Evolutionary conservation across 2,888 invertebrate species (phyloP), one percentile per base, ranked within the genome.

Genomic region (Brachyptera putata): DNA sequence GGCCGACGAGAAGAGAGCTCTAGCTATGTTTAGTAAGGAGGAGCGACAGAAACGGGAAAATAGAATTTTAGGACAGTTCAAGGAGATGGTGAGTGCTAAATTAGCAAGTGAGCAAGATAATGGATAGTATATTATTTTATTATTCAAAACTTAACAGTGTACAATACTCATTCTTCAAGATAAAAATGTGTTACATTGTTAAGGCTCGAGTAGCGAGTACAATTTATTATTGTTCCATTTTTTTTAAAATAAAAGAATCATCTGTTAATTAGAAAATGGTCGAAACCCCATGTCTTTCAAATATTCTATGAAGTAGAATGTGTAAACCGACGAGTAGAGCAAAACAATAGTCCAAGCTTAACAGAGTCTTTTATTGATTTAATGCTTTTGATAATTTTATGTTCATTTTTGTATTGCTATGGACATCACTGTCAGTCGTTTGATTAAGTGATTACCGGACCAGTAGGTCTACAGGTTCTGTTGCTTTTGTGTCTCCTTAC

Each of bases 1-100:
- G 4, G 99, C 98, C 0, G 99, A 99, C 76, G 99, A 99, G 75
- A 99, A 99, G 76, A 84, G 99, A 59, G 96, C 98, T 3, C 79
- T 99, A 63, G 95, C 95, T 0, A 95, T 95, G 85, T 99, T 99
- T 77, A 97, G 96, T 75, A 94, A 96, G 76, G 98, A 98, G 75
- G 98, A 98, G 76, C 80, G 98, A 62, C 87, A 90, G 69, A 98
- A 98, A 77, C 80, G 97, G 24, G 98, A 99, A 78, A 92, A 92
- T 72, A 89, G 93, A 69, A 97, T 99, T 71, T 79, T 99, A 57
- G 85, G 92, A 56, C 98, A 99, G 78, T 96, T 98, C 77, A 83
- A 90, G 63, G 91, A 92, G 68, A 92, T 95, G 84, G 84, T 93
- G 30, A 81, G 79, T 68, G 84, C 85, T 30, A 89, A 88, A 72